These are phyloP conservation scores for Paedocypris sp. DNA, from an alignment of 2,113 vertebrate species.

Conservation along the genomic window DNA sequence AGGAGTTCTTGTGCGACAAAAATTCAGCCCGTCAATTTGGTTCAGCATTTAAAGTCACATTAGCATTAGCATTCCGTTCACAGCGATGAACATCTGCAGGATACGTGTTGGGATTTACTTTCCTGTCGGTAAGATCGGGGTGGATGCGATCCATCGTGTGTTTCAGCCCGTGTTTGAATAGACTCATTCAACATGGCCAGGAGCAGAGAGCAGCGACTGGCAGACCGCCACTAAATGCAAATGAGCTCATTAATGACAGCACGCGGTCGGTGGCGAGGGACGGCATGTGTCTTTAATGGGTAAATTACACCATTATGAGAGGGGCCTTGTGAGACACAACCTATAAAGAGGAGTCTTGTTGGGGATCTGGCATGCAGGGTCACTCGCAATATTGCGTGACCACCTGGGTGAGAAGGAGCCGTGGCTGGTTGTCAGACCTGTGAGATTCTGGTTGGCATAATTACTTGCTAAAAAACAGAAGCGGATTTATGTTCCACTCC, in stretches of 20 bases:
- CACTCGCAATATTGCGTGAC: not conserved
- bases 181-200: conserved; percentile 18
- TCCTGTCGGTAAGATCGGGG: not conserved
- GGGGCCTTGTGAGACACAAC: conserved; percentile 20
- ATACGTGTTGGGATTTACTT: not conserved
- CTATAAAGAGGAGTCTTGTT: conserved; percentile 19
- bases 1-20: not conserved
- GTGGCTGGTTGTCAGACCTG: conserved; percentile 8
- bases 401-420: conserved; percentile 16
- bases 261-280: not conserved
- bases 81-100: not conserved
- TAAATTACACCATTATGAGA: conserved; percentile 27
- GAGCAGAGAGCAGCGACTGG: conserved; percentile 10
- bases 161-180: conserved; percentile 18
- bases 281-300: conserved; percentile 19
- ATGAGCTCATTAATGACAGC: conserved; percentile 30
- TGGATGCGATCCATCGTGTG: not conserved
- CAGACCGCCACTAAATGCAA: conserved; percentile 18
- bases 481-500: conserved; percentile 18
- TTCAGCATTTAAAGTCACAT: not conserved
- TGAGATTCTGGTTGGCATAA: conserved; percentile 12
- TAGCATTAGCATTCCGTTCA: not conserved
- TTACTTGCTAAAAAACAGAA: conserved; percentile 24
- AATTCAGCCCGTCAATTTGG: not conserved
- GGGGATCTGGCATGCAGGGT: conserved; percentile 10